Conservation (phyloP, 2,113 vertebrate genomes). For the Thinocorus orbignyianus region DNA sequence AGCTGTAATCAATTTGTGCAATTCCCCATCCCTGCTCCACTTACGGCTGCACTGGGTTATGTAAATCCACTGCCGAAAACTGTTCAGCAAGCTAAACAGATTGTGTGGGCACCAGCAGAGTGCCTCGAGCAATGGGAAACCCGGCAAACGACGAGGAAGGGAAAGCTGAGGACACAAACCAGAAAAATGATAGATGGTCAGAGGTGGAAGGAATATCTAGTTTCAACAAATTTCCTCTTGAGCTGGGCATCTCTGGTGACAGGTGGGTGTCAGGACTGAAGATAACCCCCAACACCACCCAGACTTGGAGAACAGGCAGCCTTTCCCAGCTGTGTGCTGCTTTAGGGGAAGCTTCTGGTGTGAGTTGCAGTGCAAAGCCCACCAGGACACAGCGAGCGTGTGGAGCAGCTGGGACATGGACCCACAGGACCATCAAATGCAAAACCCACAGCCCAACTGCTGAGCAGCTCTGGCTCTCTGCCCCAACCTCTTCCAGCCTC, state of each 20-base stretch:
- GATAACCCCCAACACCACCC: not conserved
- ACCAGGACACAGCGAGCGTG: accelerated
- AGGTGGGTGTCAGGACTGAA: not conserved
- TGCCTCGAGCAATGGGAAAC: not conserved
- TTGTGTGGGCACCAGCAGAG: not conserved
- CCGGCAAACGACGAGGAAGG: not conserved
- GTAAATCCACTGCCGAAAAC: not conserved
- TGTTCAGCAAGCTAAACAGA: not conserved
- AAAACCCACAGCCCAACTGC: not conserved
- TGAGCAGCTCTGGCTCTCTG: not conserved
- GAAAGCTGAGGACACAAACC: not conserved
- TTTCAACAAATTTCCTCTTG: not conserved
- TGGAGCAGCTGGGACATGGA: not conserved
- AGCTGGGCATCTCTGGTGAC: not conserved
- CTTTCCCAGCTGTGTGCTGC: too few relatives aligned
- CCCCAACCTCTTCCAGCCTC: not conserved
- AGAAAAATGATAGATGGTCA: not conserved
- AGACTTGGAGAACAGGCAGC: not conserved
- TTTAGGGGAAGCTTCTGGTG: not conserved
- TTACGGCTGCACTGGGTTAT: not conserved
- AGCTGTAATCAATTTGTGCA: not conserved
- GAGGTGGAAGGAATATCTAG: not conserved
- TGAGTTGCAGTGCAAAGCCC: not conserved
- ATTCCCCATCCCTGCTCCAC: not conserved
- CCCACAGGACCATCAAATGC: not conserved